These are phyloP conservation scores for Melanargia galathea DNA, from an alignment of 2,888 invertebrate species.

Conservation along the genomic window DNA sequence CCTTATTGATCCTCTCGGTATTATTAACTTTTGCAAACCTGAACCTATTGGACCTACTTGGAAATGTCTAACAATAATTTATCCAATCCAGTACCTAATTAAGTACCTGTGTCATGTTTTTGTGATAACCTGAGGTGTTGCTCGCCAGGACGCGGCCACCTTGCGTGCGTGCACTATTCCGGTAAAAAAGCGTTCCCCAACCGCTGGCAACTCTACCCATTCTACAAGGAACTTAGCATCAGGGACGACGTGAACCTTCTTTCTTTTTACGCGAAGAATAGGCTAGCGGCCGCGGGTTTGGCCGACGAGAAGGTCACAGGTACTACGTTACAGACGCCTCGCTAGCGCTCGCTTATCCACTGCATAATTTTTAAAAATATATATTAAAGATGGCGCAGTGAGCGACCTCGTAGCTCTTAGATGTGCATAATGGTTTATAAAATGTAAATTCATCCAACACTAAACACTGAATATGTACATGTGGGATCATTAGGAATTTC, in stretches of 20 bases:
- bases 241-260: conserved; percentile 92
- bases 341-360: conserved; percentile 72
- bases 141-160: conserved; percentile 88
- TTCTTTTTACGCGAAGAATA: conserved; percentile 93
- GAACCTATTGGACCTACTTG: conserved; percentile 16
- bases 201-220: conserved; percentile 88
- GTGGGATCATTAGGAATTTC: background rate
- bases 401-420: conserved; percentile 44
- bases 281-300: conserved; percentile 84
- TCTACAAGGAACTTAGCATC: conserved; percentile 88
- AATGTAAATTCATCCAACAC: conserved; percentile 1
- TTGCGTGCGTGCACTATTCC: conserved; percentile 92
- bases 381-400: conserved; percentile 54
- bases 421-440: conserved; percentile 16
- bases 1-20: background rate
- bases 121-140: conserved; percentile 71
- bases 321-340: conserved; percentile 64
- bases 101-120: conserved; percentile 49
- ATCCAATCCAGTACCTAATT: conserved; percentile 57
- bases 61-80: conserved; percentile 55
- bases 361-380: conserved; percentile 69
- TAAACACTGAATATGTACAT: background rate
- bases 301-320: conserved; percentile 78
- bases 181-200: conserved; percentile 90
- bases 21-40: conserved; percentile 22